Percentiles rank a stretch among this genome's conserved stretches.
Evolutionary conservation across 2,888 invertebrate genomes (phyloP).

Genomic region (Tethea ocularis): DNA sequence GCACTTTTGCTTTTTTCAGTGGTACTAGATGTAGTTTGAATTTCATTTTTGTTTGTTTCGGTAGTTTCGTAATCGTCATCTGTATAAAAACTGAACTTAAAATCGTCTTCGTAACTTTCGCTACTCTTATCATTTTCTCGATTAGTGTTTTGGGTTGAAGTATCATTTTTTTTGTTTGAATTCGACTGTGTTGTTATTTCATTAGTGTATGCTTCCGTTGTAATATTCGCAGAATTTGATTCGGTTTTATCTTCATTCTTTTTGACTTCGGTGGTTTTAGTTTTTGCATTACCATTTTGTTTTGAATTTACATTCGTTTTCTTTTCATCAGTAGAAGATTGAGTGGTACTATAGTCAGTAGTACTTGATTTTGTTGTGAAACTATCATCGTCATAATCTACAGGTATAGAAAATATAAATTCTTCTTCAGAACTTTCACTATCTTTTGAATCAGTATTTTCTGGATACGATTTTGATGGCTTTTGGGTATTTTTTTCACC

Average conservation of each 20-base stretch:
- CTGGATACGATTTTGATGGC: not conserved
- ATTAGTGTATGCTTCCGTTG: not conserved
- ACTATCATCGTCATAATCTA: not conserved
- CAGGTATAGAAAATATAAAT: not conserved
- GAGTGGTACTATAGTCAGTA: not conserved
- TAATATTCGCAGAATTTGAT: not conserved
- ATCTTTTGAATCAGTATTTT: not conserved
- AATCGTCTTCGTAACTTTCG: no score
- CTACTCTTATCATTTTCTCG: not conserved
- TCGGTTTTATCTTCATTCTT: not conserved
- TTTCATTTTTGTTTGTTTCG: not conserved
- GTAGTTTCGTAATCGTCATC: not conserved
- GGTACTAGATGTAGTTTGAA: not conserved
- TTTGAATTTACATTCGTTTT: not conserved
- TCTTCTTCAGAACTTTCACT: not conserved
- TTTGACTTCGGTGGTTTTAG: not conserved
- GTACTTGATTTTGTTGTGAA: not conserved
- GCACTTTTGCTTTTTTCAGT: not conserved
- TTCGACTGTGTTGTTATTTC: not conserved
- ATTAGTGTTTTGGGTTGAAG: no score
- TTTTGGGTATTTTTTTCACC: not conserved
- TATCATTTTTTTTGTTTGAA: not conserved
- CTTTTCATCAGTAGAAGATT: not conserved
- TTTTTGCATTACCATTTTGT: not conserved
- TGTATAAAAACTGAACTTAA: no score